Conservation (phyloP, 2,797 vertebrate species). For the Danio jaintianensis region DNA sequence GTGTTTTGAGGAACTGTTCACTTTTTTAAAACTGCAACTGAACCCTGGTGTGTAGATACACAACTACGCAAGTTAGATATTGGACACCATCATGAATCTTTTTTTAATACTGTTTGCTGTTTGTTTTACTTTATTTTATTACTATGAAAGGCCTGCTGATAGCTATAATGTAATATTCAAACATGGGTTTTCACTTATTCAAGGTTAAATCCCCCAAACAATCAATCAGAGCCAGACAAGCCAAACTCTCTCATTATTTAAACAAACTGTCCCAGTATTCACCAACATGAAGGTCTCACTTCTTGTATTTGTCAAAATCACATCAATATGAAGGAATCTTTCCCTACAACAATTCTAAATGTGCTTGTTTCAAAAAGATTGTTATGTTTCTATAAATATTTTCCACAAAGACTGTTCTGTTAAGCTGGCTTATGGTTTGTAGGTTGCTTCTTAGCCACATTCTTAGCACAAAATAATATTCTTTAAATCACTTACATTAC, state of each 20-base stretch:
- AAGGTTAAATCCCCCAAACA: not conserved
- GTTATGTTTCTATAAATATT: not conserved
- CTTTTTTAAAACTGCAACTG: conserved; percentile 61
- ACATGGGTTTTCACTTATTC: not conserved
- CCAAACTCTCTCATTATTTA: not conserved
- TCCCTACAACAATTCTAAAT: not conserved
- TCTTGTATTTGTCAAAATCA: not conserved
- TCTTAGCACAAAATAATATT: conserved; percentile 52
- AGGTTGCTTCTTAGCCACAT: conserved; percentile 18
- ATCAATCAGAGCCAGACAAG: not conserved
- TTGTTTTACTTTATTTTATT: conserved; percentile 43
- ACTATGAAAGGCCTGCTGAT: conserved; percentile 44
- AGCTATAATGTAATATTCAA: conserved; percentile 12
- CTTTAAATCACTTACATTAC: conserved; percentile 47
- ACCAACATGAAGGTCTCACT: not conserved
- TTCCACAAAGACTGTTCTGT: conserved; percentile 5
- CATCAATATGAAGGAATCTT: too few relatives aligned
- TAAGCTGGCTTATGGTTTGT: conserved; percentile 13
- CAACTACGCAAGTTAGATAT: conserved; percentile 39
- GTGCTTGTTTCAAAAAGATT: not conserved
- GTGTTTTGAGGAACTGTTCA: conserved; percentile 56
- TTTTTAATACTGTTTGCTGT: not conserved
- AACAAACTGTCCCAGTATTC: not conserved
- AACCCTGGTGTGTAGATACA: conserved; percentile 63
- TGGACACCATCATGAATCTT: conserved; percentile 54